Evolutionary conservation across 37 sponge, comb jelly and placozoan genomes (phyloP), one percentile per base, ranked within the genome.

Genomic region (Oopsacas minuta): DNA sequence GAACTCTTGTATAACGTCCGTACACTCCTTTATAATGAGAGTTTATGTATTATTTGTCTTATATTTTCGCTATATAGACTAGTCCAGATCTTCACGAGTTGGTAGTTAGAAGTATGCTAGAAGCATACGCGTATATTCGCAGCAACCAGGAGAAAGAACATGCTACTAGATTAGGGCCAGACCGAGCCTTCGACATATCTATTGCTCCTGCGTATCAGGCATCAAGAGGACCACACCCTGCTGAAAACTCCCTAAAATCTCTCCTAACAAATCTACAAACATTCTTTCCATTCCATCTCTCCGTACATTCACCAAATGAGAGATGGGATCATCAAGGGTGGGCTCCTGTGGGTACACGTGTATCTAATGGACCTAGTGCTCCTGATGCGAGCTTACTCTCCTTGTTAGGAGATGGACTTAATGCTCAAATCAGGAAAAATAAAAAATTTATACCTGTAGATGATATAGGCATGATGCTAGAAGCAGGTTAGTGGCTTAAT

Each of bases 401-500:
- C 30, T 34, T 61, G 17, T n/a, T 61, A n/a, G 75, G 75, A 12
- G 75, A 61, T 3, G 75, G 75, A 25, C 75, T 61, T 34, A 61
- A 12, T n/a, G 75, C 75, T 25, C 75, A 61, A 34, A 61, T 61
- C 30, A 10, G 75, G 75, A 61, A 61, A 34, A 25, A 12, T 20
- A 25, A 61, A 34, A 61, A 61, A 34, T 61, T 61, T 12, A 34
- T 61, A 3, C 75, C 75, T 61, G 75, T 61, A 25, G 75, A 61
- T 3, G 30, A 61, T n/a, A 61, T 61, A 61, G 75, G 75, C 75
- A 61, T 61, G 75, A 61, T 61, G 75, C 75, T 61, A 61, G 75
- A 61, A 61, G 75, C 75, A 20, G 75, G 75, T 61, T 25, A n/a
- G 75, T 61, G 5, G n/a, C n/a, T n/a, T n/a, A n/a, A n/a, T n/a